Percentiles rank a stretch among this genome's conserved stretches.
phyloP scores from a whole-genome alignment of 2,797 vertebrate genomes.

The Melanotaenia pygmaea region DNA sequence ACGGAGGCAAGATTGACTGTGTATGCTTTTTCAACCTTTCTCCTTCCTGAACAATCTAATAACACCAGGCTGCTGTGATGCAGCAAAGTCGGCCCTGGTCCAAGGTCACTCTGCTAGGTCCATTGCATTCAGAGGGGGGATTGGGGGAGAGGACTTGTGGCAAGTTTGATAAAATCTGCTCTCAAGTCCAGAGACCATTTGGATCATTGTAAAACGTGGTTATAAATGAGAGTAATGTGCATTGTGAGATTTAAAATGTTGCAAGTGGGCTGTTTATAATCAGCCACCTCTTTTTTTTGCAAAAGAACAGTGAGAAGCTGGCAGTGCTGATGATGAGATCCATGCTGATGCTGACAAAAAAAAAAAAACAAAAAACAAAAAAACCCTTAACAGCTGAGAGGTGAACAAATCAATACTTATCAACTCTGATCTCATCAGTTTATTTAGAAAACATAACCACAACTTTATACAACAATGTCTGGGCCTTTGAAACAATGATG shows the following conservation, averaged over 20 bases:
- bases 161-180: constrained; percentile 50
- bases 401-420: constrained; percentile 57
- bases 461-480: constrained; percentile 34
- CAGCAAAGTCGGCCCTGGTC: constrained; percentile 73
- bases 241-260: constrained; percentile 51
- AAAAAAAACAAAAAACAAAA: constrained; percentile 38
- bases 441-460: constrained; percentile 49
- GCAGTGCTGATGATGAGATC: constrained; percentile 46
- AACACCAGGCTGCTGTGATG: constrained; percentile 70
- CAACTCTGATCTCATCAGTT: constrained; percentile 54
- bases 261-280: constrained; percentile 63
- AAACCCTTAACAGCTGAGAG: constrained; percentile 55
- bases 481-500: constrained; percentile 66
- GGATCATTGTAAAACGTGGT: constrained; percentile 53
- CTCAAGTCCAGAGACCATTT: constrained; percentile 37
- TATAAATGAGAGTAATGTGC: constrained; percentile 66
- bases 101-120: constrained; percentile 75
- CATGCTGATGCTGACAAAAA: constrained; percentile 64
- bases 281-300: constrained; percentile 44
- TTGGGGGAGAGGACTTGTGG: neutral
- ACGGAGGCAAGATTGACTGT: constrained; percentile 55
- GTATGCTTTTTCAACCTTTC: constrained; percentile 73
- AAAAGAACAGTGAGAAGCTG: constrained; percentile 10
- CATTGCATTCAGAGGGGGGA: constrained; percentile 30
- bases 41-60: constrained; percentile 77